Conservation (phyloP, 2,797 vertebrate species). For the Anguilla megastoma region DNA sequence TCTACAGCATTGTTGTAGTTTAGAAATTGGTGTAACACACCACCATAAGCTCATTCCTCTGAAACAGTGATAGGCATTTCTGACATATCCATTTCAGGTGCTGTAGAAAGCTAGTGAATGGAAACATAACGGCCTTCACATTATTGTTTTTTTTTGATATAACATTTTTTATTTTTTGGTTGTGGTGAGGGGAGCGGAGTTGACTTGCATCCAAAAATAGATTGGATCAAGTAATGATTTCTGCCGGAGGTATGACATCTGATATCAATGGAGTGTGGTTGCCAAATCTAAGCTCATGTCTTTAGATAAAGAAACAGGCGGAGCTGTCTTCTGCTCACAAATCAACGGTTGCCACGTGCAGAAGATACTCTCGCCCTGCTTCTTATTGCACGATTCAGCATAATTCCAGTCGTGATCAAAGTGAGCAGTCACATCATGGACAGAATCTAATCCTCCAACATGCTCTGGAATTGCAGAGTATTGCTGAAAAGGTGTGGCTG, state of each 20-base stretch:
- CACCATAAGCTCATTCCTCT: neutral
- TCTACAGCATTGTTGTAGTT: neutral
- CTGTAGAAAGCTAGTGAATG: neutral
- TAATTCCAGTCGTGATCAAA: constrained; percentile 4
- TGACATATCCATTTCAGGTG: neutral
- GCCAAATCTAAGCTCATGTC: neutral
- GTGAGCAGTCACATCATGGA: neutral
- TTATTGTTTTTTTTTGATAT: neutral
- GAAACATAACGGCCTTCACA: neutral
- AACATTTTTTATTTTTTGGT: neutral
- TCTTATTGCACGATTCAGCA: neutral
- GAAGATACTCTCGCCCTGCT: neutral
- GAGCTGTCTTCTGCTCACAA: neutral
- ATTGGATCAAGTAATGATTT: constrained; percentile 6
- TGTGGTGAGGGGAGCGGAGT: neutral
- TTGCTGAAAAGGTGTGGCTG: neutral
- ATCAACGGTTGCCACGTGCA: neutral
- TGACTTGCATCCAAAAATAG: constrained; percentile 11
- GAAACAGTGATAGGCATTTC: neutral
- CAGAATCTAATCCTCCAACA: neutral
- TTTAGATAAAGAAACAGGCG: constrained; percentile 14
- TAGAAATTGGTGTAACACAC: neutral
- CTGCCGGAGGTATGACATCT: neutral
- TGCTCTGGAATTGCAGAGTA: neutral
- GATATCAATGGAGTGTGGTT: neutral